Conservation (phyloP, 2,888 invertebrate species). For the Parnassius apollo region DNA sequence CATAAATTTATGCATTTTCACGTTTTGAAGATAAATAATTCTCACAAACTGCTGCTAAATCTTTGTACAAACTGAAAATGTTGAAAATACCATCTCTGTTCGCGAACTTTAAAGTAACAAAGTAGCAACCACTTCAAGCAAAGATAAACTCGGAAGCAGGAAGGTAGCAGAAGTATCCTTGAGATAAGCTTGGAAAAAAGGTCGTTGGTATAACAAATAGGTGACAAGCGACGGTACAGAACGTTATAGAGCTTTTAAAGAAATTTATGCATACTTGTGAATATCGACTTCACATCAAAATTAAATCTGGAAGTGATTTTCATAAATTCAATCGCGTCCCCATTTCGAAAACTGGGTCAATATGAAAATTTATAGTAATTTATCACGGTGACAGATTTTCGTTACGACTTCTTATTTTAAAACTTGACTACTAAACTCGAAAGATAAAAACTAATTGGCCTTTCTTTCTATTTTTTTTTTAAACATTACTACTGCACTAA, state of each 20-base stretch:
- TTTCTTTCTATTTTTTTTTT: no score
- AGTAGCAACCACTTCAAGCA: slow-evolving; percentile 37
- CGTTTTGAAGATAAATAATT: slow-evolving; percentile 21
- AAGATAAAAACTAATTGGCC: no score
- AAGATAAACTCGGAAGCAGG: slow-evolving; percentile 42
- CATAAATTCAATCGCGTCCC: no score
- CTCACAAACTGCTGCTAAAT: slow-evolving; percentile 8
- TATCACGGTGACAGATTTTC: no score
- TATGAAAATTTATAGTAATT: no score
- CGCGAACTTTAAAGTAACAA: slow-evolving; percentile 37
- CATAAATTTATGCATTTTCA: slow-evolving; percentile 22
- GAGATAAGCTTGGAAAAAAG: slow-evolving; percentile 41
- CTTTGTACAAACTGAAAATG: slow-evolving; percentile 29
- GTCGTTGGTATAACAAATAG: slow-evolving; percentile 33
- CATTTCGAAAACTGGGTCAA: no score
- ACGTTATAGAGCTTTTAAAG: slow-evolving; percentile 19
- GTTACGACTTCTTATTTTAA: no score
- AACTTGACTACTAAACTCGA: no score
- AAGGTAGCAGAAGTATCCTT: slow-evolving; percentile 35
- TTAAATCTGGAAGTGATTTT: background rate
- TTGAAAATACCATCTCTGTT: slow-evolving; percentile 26
- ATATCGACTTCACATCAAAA: background rate
- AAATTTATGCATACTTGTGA: slow-evolving; percentile 1
- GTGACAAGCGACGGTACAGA: slow-evolving; percentile 32
- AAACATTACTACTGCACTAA: no score